Evolutionary conservation across 2,797 vertebrate species (phyloP).

Genomic region (Peromyscus eremicus): DNA sequence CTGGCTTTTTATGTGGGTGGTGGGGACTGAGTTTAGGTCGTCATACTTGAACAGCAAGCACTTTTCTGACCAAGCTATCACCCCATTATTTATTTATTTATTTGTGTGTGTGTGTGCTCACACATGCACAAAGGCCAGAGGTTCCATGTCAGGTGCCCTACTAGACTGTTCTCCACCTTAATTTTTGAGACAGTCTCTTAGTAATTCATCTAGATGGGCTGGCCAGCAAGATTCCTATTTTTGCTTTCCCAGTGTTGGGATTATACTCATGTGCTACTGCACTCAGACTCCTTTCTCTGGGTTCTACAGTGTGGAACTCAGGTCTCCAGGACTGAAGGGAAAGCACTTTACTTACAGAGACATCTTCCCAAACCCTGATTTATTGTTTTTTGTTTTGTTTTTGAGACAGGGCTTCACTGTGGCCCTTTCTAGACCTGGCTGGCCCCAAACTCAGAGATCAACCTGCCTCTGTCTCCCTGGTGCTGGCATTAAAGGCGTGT

Average conservation of each 20-base stretch:
- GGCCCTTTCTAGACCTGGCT: not conserved
- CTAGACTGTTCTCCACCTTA: not conserved
- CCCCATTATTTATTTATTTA: not conserved
- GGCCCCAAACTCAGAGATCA: not conserved
- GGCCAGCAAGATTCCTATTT: not conserved
- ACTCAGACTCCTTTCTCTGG: not conserved
- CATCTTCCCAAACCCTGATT: not conserved
- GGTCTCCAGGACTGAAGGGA: not conserved
- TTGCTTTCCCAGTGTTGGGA: not conserved
- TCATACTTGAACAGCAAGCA: not conserved
- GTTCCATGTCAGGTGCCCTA: not conserved
- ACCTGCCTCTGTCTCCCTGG: not conserved
- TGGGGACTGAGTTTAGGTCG: not conserved
- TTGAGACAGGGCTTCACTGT: not conserved
- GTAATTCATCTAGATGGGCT: not conserved
- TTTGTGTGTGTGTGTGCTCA: not conserved
- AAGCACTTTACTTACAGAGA: not conserved
- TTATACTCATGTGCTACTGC: not conserved
- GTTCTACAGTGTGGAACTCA: not conserved
- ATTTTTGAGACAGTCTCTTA: not conserved
- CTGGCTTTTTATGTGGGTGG: not conserved
- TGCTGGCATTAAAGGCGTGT: not conserved
- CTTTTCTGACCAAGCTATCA: not conserved
- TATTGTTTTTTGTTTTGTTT: not conserved
- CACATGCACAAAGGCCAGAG: not conserved